Evolutionary conservation across 2,113 vertebrate genomes (phyloP).

Genomic region (Zootoca vivipara): DNA sequence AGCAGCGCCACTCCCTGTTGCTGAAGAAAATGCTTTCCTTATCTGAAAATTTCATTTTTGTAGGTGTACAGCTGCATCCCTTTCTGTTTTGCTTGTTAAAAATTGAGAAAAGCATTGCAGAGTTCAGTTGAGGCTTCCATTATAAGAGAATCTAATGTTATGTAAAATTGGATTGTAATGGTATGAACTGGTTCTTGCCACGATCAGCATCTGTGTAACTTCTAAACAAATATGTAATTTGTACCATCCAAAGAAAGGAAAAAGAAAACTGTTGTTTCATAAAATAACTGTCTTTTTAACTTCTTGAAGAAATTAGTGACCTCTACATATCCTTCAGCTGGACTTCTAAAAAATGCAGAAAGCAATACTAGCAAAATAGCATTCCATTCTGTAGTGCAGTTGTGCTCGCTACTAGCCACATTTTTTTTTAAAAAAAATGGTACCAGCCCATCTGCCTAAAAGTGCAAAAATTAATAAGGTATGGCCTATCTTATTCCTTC

Average conservation of each 20-base stretch:
- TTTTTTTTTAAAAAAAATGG: too few relatives aligned
- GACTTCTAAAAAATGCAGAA: background rate
- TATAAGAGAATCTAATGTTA: background rate
- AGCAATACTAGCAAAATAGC: background rate
- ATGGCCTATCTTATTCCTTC: background rate
- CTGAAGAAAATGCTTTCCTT: background rate
- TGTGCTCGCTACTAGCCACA: background rate
- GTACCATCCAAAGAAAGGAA: background rate
- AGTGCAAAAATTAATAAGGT: background rate
- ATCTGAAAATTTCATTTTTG: background rate
- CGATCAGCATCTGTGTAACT: background rate
- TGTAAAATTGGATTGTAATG: background rate
- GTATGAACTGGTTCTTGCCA: background rate
- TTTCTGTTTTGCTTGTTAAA: background rate
- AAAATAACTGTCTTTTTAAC: background rate
- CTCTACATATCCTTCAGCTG: background rate
- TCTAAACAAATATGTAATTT: background rate
- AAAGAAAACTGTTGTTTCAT: background rate
- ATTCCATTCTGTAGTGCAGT: background rate
- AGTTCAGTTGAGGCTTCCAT: background rate
- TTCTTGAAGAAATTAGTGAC: background rate
- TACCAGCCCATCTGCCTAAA: background rate
- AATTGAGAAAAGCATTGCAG: background rate
- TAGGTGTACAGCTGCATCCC: background rate
- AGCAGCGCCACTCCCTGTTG: background rate